These are phyloP conservation scores for Lytechinus pictus DNA, from an alignment of 35 echinoderm and acorn worm species.

Conservation along the genomic window DNA sequence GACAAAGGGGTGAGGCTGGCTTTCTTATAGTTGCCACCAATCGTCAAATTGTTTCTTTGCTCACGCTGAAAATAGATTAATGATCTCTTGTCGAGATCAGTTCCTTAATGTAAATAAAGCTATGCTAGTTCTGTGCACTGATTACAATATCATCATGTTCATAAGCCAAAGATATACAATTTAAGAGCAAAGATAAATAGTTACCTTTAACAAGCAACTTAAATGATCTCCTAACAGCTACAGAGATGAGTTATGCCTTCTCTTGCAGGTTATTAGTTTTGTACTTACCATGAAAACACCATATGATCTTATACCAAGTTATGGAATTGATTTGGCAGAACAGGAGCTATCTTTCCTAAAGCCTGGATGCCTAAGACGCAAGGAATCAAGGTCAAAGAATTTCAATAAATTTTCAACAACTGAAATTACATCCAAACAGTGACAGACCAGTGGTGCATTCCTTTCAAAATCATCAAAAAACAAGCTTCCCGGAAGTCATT, in stretches of 20 bases:
- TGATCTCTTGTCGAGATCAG: background rate
- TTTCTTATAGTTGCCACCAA: background rate
- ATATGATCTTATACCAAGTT: background rate
- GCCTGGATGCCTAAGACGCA: background rate
- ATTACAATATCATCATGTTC: background rate
- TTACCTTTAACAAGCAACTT: too few relatives aligned
- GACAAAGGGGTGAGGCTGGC: background rate
- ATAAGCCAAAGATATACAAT: too few relatives aligned
- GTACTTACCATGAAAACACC: conserved; percentile 11
- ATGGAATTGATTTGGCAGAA: background rate
- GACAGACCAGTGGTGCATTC: background rate
- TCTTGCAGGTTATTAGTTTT: background rate
- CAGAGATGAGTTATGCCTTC: background rate
- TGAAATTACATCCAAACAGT: background rate
- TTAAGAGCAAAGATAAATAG: too few relatives aligned
- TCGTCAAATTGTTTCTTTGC: background rate
- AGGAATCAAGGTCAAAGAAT: background rate
- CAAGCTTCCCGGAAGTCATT: background rate
- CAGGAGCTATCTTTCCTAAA: background rate
- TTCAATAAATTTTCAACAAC: background rate
- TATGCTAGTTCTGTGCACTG: background rate
- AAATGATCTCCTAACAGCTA: background rate
- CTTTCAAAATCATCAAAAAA: background rate
- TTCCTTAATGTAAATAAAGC: background rate
- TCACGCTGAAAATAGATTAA: background rate